phyloP scores from a whole-genome alignment of 2,113 vertebrate genomes.

The Prunella himalayana region DNA sequence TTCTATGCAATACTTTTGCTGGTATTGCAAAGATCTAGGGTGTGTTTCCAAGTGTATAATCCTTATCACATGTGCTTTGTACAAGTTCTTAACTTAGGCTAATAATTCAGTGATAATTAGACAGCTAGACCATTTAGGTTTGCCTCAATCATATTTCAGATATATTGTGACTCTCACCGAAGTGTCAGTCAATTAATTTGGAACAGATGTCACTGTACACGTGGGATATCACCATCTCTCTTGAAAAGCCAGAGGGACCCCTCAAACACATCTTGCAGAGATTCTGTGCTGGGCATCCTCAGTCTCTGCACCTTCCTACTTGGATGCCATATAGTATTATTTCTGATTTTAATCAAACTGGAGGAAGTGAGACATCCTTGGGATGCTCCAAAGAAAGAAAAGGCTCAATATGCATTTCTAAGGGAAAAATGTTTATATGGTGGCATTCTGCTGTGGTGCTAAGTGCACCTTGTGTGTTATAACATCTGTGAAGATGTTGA shows the following conservation, averaged over 20 bases:
- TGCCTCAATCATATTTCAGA: background rate
- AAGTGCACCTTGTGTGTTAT: background rate
- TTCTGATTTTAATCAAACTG: background rate
- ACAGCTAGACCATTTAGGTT: background rate
- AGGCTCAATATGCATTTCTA: background rate
- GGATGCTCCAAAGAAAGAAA: background rate
- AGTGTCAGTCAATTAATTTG: background rate
- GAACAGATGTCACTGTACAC: background rate
- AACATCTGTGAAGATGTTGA: background rate
- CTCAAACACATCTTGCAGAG: background rate
- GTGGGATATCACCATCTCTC: background rate
- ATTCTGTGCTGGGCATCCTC: background rate
- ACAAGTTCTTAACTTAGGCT: background rate
- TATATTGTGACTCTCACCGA: background rate
- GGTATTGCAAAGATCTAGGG: background rate
- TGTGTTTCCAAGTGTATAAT: slow-evolving; percentile 18
- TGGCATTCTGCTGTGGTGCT: background rate
- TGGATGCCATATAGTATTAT: background rate
- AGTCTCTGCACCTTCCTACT: background rate
- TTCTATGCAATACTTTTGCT: background rate
- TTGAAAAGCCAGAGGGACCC: fast-evolving
- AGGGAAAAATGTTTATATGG: background rate
- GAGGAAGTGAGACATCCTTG: background rate
- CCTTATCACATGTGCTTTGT: background rate
- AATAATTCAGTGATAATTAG: background rate